phyloP scores from a whole-genome alignment of 2,797 vertebrate genomes.

The Pterois miles region DNA sequence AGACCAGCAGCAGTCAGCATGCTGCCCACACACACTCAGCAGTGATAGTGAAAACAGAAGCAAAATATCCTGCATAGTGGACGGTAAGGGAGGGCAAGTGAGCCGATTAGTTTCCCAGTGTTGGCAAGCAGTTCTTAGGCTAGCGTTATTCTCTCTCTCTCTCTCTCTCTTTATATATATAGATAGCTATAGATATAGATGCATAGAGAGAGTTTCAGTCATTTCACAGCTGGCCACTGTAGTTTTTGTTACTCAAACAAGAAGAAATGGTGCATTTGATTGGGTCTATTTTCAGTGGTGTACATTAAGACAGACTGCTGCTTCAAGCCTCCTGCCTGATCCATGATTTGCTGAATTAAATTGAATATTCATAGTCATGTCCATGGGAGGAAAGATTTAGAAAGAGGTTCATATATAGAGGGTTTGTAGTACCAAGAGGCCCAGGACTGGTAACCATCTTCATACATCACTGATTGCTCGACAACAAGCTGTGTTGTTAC shows the following conservation, averaged over 20 bases:
- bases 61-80: background rate
- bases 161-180: no score
- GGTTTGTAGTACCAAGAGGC: background rate
- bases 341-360: background rate
- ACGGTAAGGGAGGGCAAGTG: background rate
- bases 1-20: slow-evolving; percentile 15
- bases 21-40: background rate
- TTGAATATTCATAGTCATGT: background rate
- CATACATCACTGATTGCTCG: slow-evolving; percentile 17
- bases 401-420: background rate
- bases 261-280: background rate
- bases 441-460: background rate
- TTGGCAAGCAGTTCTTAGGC: background rate
- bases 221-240: background rate
- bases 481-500: slow-evolving; percentile 13
- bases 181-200: no score
- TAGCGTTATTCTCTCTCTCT: no score
- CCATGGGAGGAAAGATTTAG: background rate
- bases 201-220: background rate
- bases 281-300: background rate
- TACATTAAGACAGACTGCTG: background rate
- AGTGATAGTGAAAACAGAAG: background rate
- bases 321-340: background rate
- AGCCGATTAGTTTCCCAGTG: background rate
- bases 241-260: background rate